These are phyloP conservation scores for Corticium candelabrum DNA, from an alignment of 37 sponge, comb jelly and placozoan species.

Conservation along the genomic window DNA sequence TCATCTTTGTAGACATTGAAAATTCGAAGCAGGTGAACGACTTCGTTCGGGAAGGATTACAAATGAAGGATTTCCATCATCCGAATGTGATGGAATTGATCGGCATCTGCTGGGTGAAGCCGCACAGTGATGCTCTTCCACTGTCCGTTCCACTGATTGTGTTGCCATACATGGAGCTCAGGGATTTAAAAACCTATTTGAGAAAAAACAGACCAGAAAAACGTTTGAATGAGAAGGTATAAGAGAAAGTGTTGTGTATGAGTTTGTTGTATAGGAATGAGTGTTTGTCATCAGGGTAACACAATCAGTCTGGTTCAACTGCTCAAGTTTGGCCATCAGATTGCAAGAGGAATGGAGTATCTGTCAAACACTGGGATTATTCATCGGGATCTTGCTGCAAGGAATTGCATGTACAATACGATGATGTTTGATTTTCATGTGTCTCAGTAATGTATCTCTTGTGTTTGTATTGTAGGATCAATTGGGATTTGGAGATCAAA, in stretches of 20 bases:
- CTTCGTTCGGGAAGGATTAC: background rate
- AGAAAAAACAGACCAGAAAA: background rate
- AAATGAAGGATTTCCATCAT: background rate
- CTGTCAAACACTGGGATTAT: constrained; percentile 23
- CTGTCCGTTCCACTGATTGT: background rate
- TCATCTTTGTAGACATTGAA: background rate
- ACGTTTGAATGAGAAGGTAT: background rate
- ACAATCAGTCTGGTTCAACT: background rate
- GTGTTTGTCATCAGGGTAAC: background rate
- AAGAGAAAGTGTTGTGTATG: background rate
- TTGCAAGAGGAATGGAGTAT: constrained; percentile 44
- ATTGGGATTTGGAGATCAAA: constrained; percentile 23
- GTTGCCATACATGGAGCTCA: background rate
- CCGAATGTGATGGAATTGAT: background rate
- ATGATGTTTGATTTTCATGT: no score
- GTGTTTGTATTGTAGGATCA: constrained; percentile 11
- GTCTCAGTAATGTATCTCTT: no score
- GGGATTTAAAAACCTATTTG: background rate
- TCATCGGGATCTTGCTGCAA: constrained; percentile 41
- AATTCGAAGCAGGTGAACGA: background rate
- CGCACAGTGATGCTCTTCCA: background rate
- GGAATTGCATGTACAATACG: constrained; percentile 38
- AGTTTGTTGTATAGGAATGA: background rate
- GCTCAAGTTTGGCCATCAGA: constrained; percentile 17
- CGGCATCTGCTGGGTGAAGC: background rate